These are phyloP conservation scores for Darwinula stevensoni DNA, from an alignment of 2,888 invertebrate genomes.

Conservation along the genomic window DNA sequence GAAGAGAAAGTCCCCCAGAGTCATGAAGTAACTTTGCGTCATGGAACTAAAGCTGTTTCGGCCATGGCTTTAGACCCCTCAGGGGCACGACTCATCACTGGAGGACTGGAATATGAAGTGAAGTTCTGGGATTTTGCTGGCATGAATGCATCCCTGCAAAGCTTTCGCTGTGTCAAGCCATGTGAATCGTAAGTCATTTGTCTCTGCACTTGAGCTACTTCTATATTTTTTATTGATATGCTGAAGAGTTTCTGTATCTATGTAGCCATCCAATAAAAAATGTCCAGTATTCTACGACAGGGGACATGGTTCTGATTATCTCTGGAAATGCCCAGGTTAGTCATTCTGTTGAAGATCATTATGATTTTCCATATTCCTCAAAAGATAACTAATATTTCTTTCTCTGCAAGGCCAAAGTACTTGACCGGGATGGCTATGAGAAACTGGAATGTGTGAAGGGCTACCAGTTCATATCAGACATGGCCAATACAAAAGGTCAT, in stretches of 20 bases:
- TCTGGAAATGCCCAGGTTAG: conserved; percentile 47
- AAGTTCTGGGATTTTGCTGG: conserved; percentile 97
- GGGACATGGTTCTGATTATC: conserved; percentile 70
- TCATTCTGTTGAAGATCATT: not conserved
- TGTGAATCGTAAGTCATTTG: conserved; percentile 33
- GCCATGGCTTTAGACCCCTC: conserved; percentile 76
- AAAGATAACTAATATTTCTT: no score
- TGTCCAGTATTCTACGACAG: conserved; percentile 70
- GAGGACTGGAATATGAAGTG: conserved; percentile 84
- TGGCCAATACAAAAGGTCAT: conserved; percentile 78
- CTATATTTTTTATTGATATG: conserved; percentile 8
- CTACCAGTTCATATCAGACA: conserved; percentile 81
- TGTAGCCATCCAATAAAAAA: conserved; percentile 52
- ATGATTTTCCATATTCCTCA: no score
- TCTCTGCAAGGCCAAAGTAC: conserved; percentile 40
- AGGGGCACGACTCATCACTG: conserved; percentile 63
- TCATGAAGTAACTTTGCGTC: conserved; percentile 41
- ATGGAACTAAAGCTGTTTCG: conserved; percentile 63
- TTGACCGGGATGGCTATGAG: conserved; percentile 82
- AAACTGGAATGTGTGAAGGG: conserved; percentile 76
- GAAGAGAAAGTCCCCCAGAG: conserved; percentile 19
- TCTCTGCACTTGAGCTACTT: not conserved
- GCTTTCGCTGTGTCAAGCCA: conserved; percentile 73
- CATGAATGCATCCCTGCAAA: conserved; percentile 71
- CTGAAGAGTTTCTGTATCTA: conserved; percentile 5